Evolutionary conservation across 2,113 vertebrate species (phyloP), one percentile per base, ranked within the genome.

Genomic region (Burhinus oedicnemus): DNA sequence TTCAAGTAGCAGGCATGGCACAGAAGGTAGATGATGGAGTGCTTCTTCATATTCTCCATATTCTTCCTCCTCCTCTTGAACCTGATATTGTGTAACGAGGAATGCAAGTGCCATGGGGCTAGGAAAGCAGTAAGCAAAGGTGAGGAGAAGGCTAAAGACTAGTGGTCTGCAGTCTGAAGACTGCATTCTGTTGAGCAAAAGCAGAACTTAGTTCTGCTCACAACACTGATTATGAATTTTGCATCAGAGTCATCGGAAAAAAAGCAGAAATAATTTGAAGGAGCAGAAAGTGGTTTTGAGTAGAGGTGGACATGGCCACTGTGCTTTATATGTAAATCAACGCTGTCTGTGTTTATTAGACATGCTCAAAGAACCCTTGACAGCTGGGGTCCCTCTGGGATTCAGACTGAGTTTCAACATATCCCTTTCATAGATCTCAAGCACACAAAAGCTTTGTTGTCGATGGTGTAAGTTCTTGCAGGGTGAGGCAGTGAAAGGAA

Each of bases 21-120:
- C 2, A 78, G 42, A 70, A 66, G 14, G 19, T 1, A 52, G 23
- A 65, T 0, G 0, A 7, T 22, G 15, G 25, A 1, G 1, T 81
- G 8, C 40, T 40, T 40, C 40, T 40, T 11, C 11, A 16, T 20
- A 1, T 69, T 44, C 30, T 76, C 22, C 22, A 44, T 61, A 44
- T 65, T 69, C 9, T 74, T 87, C 21, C 9, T 78, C 34, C 25
- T 83, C 7, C 17, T 34, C 27, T 26, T 77, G 75, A 85, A 75
- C 15, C 4, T 85, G 23, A 42, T 62, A 62, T 15, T 75, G 40
- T 26, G 14, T 15, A 45, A 55, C 11, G 26, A 74, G 26, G 6
- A 78, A 57, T 44, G 5, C 8, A 70, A 75, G 5, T 29, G 26
- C 4, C 13, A 14, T 12, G n/a, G 32, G 32, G 8, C 52, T 71